Base-by-base conservation (phyloP, 2,888 invertebrate species). In the Anthophora plumipes region DNA sequence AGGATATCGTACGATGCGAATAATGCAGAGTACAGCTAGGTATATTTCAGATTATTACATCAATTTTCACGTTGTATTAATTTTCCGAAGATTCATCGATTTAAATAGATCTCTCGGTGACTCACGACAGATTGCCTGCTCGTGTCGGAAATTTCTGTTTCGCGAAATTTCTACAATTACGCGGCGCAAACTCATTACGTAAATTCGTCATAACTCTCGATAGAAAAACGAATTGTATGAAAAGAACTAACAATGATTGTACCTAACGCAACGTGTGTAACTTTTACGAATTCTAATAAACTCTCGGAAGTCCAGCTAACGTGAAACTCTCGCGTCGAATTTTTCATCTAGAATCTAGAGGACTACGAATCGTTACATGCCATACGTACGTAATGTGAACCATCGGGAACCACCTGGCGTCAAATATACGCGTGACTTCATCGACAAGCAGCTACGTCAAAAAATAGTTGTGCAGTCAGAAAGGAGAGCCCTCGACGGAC, bases 361-460 rank as follows among this genome's bases (percentile, higher is more conserved):
- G 11, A 14, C n/a, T n/a, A 25, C 41, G 41, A 54, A 67, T 43
- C 39, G 67, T 67, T 67, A 31, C 54, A 25, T 25, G 12, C n/a
- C 22, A 20, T 17, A 17, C 43, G 55, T 25, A 43, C 67, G 25
- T 17, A 41, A 31, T 4, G 4, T 4, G 52, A 25, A 54, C 17
- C 54, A 55, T 43, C 41, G 41, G n/a, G n/a, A 41, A 57, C 22
- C 72, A 64, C 61, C 55, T 66, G 66, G 72, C 64, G 46, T 72
- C 68, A 12, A 60, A 74, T 68, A 74, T 74, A 74, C 37, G 22
- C 68, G 59, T 60, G 74, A 68, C 55, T 43, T 74, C 59, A 60
- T 50, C 73, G 59, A 68, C 48, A 20, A 20, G n/a, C 48, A 31
- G 68, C 31, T 14, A 52, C 59, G 50, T 68, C 43, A 64, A 77